Evolutionary conservation across 2,113 vertebrate genomes (phyloP), one percentile per base, ranked within the genome.

Genomic region (Oreochromis aureus): DNA sequence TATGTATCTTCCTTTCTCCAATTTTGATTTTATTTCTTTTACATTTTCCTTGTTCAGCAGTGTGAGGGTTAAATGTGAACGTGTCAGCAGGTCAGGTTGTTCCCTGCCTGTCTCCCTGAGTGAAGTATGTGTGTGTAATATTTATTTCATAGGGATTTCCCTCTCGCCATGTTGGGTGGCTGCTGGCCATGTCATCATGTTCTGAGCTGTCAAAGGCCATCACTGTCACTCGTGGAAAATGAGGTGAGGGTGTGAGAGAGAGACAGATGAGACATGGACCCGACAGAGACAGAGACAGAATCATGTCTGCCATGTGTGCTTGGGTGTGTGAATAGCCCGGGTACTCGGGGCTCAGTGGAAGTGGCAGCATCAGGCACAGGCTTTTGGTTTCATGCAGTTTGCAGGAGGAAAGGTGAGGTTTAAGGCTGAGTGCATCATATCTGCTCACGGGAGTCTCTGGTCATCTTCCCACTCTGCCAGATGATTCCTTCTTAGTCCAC

Each of bases 111-210:
- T 87, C 81, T 90, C 55, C n/a, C 53, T 13, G 24, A 71, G 78
- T 91, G 82, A 91, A 89, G 82, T 61, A 59, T 85, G n/a, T 81
- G 79, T 81, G 79, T 89, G 59, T 80, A 41, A 91, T 89, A 89
- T 91, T 91, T 87, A 91, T 92, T 92, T 95, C 82, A 87, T 59
- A 63, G 91, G 92, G 93, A 87, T 93, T 92, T 89, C 89, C 93
- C 88, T 83, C 53, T 84, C 41, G 9, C 36, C 48, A 34, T 76
- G 56, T 5, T 69, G 7, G 83, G 78, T 24, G 56, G 88, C 92
- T 83, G 15, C 73, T 53, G 69, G 89, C 88, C 80, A 59, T 92
- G 90, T 87, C 89, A 80, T 93, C 94, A 63, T 91, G 76, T 87
- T 92, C 85, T 59, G 90, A 85, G 83, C 81, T 89, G 93, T 93